Evolutionary conservation across 2,797 vertebrate species (phyloP).

Genomic region (Lindbergichthys nudifrons): DNA sequence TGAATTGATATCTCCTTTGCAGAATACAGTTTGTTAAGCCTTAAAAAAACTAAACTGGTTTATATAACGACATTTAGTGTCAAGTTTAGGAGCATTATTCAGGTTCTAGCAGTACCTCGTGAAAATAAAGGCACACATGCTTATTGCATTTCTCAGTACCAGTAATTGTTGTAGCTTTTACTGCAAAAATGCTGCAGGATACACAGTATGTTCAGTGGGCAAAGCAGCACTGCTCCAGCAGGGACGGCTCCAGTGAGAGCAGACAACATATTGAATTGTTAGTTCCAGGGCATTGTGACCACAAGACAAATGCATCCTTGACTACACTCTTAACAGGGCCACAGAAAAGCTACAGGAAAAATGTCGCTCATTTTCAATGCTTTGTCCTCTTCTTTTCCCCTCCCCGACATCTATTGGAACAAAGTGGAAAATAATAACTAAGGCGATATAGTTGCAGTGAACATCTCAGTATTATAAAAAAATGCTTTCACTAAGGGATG

Average conservation of each 20-base stretch:
- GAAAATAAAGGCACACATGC: background rate
- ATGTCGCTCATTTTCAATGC: conserved; percentile 21
- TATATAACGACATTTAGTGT: background rate
- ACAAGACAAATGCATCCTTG: conserved; percentile 1
- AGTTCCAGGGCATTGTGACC: conserved; percentile 7
- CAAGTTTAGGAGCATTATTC: background rate
- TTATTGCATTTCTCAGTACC: background rate
- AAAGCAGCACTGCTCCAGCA: conserved; percentile 1
- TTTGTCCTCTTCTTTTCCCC: background rate
- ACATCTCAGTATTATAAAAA: background rate
- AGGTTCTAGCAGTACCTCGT: background rate
- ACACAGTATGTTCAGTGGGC: background rate
- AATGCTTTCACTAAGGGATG: background rate
- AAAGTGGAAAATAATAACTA: background rate
- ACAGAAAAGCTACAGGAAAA: conserved; percentile 6
- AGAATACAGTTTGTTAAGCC: background rate
- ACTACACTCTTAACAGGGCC: background rate
- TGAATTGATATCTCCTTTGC: background rate
- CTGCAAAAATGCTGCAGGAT: background rate
- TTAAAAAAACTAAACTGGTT: background rate
- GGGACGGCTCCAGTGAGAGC: conserved; percentile 7
- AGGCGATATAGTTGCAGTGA: background rate
- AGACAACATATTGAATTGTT: conserved; percentile 12
- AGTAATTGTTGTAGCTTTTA: background rate
- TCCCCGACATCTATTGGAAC: background rate